Percentiles rank a stretch among this genome's conserved stretches.
Conservation (phyloP, 2,113 vertebrate species). For the Irena cyanogastra region DNA sequence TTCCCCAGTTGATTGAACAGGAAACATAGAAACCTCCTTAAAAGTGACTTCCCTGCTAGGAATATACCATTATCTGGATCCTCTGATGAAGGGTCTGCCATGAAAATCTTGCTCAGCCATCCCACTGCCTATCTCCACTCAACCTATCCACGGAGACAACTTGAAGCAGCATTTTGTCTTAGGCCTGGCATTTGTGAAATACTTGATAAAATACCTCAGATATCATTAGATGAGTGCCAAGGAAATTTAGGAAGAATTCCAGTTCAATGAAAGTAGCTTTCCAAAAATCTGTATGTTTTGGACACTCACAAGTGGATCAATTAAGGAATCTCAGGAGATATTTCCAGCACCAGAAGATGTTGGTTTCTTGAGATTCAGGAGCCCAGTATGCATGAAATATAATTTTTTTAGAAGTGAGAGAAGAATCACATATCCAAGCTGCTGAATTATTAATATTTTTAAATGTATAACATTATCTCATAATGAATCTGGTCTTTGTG, state of each 20-base stretch:
- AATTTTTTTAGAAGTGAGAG: constrained; percentile 27
- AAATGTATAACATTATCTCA: not conserved
- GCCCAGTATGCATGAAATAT: constrained; percentile 30
- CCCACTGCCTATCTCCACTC: not conserved
- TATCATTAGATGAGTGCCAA: constrained; percentile 25
- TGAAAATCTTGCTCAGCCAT: not conserved
- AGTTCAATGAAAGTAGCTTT: constrained; percentile 39
- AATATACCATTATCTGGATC: not conserved
- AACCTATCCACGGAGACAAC: not conserved
- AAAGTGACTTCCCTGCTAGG: not conserved
- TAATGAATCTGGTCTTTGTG: not conserved
- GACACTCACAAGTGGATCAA: constrained; percentile 35
- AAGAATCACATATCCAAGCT: constrained; percentile 3
- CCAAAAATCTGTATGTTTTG: constrained; percentile 44
- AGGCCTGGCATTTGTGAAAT: constrained; percentile 18
- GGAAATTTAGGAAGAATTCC: constrained; percentile 49
- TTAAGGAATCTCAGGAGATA: constrained; percentile 55
- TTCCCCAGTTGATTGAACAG: accelerated
- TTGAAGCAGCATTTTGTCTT: constrained; percentile 2
- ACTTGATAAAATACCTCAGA: constrained; percentile 7
- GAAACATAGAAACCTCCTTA: not conserved
- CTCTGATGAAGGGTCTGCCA: not conserved
- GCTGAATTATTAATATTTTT: constrained; percentile 14
- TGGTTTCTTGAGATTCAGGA: constrained; percentile 25
- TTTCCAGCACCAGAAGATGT: not conserved